Base-by-base conservation (phyloP, 1,140 invertebrate species). In the Heterodera carotae region DNA sequence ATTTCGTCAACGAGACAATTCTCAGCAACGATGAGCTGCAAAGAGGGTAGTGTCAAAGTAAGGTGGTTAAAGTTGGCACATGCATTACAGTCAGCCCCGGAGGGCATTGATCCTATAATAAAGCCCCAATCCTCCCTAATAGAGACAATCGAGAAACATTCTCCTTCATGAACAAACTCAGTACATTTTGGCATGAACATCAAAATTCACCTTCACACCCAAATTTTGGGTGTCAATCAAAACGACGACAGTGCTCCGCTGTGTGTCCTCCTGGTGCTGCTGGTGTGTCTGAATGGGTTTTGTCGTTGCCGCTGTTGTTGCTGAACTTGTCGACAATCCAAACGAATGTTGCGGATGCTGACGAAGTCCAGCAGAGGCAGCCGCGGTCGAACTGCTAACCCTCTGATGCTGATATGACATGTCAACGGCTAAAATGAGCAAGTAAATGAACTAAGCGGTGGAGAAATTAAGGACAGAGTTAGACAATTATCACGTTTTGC, bases 201-300 rank as follows among this genome's bases (percentile, higher is more conserved):
- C n/a, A n/a, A n/a, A n/a, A n/a, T 56, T 80, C 31, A 82, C 81
- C 62, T 81, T 83, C n/a, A 83, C 81, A 22, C 53, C 71, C 15
- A 31, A 68, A 69, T 43, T 64, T 25, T 25, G 59, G 53, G 33
- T 60, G 74, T 84, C 73, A 56, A 78, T 79, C 22, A 79, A 31
- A 56, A 80, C 68, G 60, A 76, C 75, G 29, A 79, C 77, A 34
- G 71, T 34, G 12, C 72, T 56, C 36, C 43, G 43, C 62, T 68
- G 66, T 59, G 39, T 43, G 12, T 69, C 48, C n/a, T 72, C 59
- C 10, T 72, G 31, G 2, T 56, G 48, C 5, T 18, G 33, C 33
- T 69, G 25, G 12, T n/a, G 31, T 48, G n/a, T 53, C 31, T 29
- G 75, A 74, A 60, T 34, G 31, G 67, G 60, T 59, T 73, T 48